A percentile compares a stretch with the other conserved stretches of the same genome.
These are phyloP conservation scores for Dasyprocta punctata DNA, from an alignment of 2,113 vertebrate species.

Conservation along the genomic window DNA sequence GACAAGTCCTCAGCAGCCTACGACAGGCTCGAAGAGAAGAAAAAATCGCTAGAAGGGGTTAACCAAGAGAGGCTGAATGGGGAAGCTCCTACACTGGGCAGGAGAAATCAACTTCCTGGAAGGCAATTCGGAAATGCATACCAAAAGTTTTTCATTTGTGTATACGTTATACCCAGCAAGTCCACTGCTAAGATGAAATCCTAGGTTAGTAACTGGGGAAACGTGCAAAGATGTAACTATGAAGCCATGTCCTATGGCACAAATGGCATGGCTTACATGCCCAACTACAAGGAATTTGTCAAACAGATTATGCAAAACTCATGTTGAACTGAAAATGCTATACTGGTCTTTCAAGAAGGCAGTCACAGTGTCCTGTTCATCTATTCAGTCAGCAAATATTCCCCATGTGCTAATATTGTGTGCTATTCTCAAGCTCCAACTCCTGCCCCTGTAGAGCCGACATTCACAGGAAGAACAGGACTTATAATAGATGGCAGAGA, in stretches of 20 bases:
- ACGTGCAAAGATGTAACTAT: neutral
- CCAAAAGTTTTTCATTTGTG: neutral
- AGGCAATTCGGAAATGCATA: neutral
- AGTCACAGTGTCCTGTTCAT: neutral
- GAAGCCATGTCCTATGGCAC: neutral
- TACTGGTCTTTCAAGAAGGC: neutral
- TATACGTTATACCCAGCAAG: neutral
- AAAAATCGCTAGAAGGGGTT: neutral
- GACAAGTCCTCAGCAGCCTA: neutral
- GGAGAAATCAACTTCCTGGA: neutral
- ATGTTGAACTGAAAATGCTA: neutral
- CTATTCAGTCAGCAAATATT: neutral
- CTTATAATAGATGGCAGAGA: neutral
- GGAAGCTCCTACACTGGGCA: neutral
- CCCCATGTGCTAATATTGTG: neutral
- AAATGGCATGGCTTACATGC: fast-evolving
- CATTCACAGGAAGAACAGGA: neutral
- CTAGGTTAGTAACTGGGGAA: neutral
- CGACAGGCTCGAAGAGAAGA: neutral
- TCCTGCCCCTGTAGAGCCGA: neutral
- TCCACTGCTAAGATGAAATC: neutral
- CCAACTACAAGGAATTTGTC: neutral
- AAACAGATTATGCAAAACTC: neutral
- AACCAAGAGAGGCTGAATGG: neutral
- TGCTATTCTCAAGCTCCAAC: neutral